Base-by-base conservation (phyloP, 2,888 invertebrate genomes). In the Zele albiditarsus region DNA sequence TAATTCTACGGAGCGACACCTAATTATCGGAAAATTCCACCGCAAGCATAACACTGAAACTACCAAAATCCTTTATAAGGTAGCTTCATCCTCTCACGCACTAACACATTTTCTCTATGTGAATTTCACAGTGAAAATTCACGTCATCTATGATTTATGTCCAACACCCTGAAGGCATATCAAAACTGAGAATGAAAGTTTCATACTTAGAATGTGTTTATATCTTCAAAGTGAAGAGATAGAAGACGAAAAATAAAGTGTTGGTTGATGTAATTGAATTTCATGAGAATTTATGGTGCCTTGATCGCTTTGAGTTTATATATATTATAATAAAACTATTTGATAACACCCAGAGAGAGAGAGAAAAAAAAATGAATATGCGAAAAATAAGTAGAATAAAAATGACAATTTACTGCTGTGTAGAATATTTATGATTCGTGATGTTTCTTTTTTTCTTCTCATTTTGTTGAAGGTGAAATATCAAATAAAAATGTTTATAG, bases 1-100 rank as follows among this genome's bases (percentile, higher is more conserved):
- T 82, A 84, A 86, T 84, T 83, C 84, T 82, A 82, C 82, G 76
- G 79, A 78, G 79, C 80, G 86, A 84, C 84, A 85, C 84, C 84
- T 86, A 85, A 86, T 85, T 86, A 86, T 85, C 84, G 83, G 81
- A 77, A 82, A 84, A 85, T 84, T 85, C 81, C 71, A 49, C 76
- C 73, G 78, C 76, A 76, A 78, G 53, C 68, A 75, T 66, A 77
- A 74, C 58, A 75, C 72, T 68, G 25, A 71, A 73, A 75, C 73
- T 65, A 73, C 66, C 53, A 53, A 68, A 73, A 73, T 62, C 75
- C 72, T 69, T 78, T 75, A 77, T 77, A 75, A 78, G 73, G 69
- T 75, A 75, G n/a, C 25, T 20, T 16, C 25, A 38, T 38, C 38
- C 38, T 31, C 23, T 16, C 58, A 58, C 20, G 60, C 33, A 20